These are phyloP conservation scores for Hemicentrotus pulcherrimus DNA, from an alignment of 35 echinoderm and acorn worm genomes.

Conservation along the genomic window DNA sequence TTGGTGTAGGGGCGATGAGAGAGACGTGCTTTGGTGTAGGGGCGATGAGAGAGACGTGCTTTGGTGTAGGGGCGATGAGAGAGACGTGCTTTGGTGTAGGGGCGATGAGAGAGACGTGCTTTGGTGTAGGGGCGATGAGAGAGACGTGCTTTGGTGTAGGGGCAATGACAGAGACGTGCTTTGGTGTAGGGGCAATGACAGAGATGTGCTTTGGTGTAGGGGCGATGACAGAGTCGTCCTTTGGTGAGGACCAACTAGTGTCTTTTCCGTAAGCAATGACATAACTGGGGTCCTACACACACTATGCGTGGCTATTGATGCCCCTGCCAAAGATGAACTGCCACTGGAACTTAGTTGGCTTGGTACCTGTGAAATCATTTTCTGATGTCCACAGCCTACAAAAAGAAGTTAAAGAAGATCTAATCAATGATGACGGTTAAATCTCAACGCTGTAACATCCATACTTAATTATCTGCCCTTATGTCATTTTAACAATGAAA, in stretches of 20 bases:
- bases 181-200: background rate
- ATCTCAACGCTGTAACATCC: too few relatives aligned
- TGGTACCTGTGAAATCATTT: background rate
- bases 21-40: too few relatives aligned
- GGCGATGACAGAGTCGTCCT: background rate
- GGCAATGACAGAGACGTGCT: background rate
- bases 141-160: background rate
- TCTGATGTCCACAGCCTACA: background rate
- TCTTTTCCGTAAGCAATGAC: background rate
- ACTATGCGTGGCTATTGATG: background rate
- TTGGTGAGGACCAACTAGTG: background rate
- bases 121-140: background rate
- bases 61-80: too few relatives aligned
- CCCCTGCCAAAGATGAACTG: background rate
- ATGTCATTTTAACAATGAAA: too few relatives aligned
- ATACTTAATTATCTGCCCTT: too few relatives aligned
- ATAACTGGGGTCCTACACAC: background rate
- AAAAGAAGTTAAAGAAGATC: background rate
- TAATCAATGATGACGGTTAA: too few relatives aligned
- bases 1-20: too few relatives aligned
- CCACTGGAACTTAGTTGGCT: background rate
- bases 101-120: too few relatives aligned
- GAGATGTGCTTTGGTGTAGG: background rate
- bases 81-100: too few relatives aligned
- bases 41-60: too few relatives aligned